Evolutionary conservation across 2,888 invertebrate genomes (phyloP), one percentile per base, ranked within the genome.

Genomic region (Rhingia campestris): DNA sequence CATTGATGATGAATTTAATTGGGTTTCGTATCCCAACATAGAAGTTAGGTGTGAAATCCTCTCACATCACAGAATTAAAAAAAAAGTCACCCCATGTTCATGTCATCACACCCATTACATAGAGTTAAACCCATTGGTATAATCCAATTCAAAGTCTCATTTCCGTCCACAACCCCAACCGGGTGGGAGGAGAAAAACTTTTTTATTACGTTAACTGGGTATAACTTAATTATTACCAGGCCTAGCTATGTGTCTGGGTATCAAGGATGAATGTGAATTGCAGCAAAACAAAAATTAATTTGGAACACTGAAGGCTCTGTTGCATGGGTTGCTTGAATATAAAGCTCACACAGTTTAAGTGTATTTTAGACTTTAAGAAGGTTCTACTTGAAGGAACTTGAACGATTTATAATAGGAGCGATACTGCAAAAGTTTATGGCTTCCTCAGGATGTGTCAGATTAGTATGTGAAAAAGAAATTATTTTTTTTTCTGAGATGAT

Each of bases 1-100:
- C 12, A 3, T 30, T n/a, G 53, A 43, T 54, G 66, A 54, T 66
- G 32, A 66, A 67, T 67, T 67, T 35, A 54, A 67, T 67, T 67
- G 53, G 35, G 37, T 64, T 64, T 6, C 12, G 61, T 3, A 6
- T 10, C 9, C 10, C 10, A 32, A 3, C 32, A 5, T 32, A 32
- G 30, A 32, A 30, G 4, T 51, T 10, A 4, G 4, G n/a, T 4
- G 6, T 33, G 1, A 22, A 22, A 22, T 22, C 2, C 22, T 1
- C 2, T 22, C 22, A 22, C 2, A 2, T 22, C 22, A 22, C 22
- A 22, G 22, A 14, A 4, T 22, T 47, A n/a, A n/a, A 14, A 14
- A 47, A 14, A 47, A 14, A n/a, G n/a, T 47, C 7, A 4, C 47
- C 12, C 14, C 4, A 22, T 47, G 10, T 2, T 14, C 5, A n/a